Percentiles rank a stretch among this genome's conserved stretches.
phyloP scores from a whole-genome alignment of 2,113 vertebrate genomes.

The Rallus limicola region DNA sequence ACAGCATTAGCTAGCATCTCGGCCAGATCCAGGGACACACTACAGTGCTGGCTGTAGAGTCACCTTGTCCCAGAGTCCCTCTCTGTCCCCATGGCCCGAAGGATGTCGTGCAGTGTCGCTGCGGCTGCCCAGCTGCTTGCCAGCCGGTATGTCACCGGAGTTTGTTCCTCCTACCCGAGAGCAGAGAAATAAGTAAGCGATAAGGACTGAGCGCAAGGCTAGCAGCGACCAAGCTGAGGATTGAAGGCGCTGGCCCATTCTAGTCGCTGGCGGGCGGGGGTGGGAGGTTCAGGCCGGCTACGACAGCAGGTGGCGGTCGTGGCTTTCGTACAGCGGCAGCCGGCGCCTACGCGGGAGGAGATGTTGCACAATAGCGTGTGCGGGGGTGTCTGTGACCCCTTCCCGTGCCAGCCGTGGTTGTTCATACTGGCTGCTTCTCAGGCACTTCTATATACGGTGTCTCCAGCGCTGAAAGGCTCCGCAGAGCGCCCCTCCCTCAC shows the following conservation, averaged over 20 bases:
- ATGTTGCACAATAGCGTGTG: not conserved
- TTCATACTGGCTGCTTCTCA: not conserved
- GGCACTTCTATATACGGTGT: not conserved
- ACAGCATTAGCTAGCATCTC: not conserved
- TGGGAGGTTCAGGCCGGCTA: not conserved
- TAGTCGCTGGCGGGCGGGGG: not conserved
- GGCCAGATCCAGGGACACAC: too few species aligned
- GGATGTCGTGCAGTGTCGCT: not conserved
- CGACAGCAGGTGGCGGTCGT: conserved; percentile 23
- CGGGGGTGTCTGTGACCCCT: not conserved
- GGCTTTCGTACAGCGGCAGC: not conserved
- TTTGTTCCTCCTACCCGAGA: not conserved
- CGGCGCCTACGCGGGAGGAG: accelerated
- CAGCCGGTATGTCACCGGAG: accelerated
- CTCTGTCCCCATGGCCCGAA: not conserved
- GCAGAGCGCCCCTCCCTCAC: not conserved
- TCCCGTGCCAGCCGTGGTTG: not conserved
- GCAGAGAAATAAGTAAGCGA: too few species aligned
- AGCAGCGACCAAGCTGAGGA: accelerated
- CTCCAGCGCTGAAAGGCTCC: not conserved
- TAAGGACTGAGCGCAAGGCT: accelerated
- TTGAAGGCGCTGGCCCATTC: accelerated
- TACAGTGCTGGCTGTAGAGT: not conserved
- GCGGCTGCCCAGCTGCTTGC: not conserved
- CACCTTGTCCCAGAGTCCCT: not conserved